Evolutionary conservation across 1,140 invertebrate species (phyloP).

Genomic region (Drosophila gunungcola): DNA sequence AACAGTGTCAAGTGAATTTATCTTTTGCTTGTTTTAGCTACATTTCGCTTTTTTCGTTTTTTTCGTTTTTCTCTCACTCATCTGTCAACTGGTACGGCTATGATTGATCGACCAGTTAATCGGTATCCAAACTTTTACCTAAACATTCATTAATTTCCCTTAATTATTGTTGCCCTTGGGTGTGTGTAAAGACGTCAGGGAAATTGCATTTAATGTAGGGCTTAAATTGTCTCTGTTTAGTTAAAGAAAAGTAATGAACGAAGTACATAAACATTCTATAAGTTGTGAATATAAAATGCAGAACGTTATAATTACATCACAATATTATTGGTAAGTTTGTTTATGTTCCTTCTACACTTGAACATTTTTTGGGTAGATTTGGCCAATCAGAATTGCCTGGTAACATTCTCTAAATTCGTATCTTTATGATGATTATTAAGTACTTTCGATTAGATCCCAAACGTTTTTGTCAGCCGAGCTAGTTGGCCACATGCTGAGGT

Average conservation of each 20-base stretch:
- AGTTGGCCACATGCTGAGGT: neutral
- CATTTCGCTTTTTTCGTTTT: constrained; percentile 1
- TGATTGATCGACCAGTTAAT: constrained; percentile 62
- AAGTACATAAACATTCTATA: neutral
- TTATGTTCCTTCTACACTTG: constrained; percentile 6
- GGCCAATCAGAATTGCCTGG: constrained; percentile 11
- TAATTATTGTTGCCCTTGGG: constrained; percentile 17
- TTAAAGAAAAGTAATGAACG: constrained; percentile 13
- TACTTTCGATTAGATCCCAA: constrained; percentile 23
- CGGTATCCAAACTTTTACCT: constrained; percentile 19
- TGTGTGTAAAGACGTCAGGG: neutral
- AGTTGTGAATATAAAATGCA: constrained; percentile 46
- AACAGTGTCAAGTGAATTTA: constrained; percentile 68
- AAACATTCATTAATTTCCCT: constrained; percentile 45
- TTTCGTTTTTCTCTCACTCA: constrained; percentile 26
- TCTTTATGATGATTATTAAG: constrained; percentile 20
- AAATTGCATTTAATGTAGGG: constrained; percentile 38
- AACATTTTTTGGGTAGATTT: neutral
- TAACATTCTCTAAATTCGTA: neutral
- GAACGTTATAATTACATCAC: constrained; percentile 61
- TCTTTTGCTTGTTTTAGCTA: constrained; percentile 46
- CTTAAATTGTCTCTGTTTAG: neutral
- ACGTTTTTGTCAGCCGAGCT: constrained; percentile 35
- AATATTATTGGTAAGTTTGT: constrained; percentile 66
- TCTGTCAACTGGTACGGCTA: constrained; percentile 41